A percentile compares a stretch with the other conserved stretches of the same genome.
Conservation (phyloP, 1,140 invertebrate genomes). For the Notospermus geniculatus region DNA sequence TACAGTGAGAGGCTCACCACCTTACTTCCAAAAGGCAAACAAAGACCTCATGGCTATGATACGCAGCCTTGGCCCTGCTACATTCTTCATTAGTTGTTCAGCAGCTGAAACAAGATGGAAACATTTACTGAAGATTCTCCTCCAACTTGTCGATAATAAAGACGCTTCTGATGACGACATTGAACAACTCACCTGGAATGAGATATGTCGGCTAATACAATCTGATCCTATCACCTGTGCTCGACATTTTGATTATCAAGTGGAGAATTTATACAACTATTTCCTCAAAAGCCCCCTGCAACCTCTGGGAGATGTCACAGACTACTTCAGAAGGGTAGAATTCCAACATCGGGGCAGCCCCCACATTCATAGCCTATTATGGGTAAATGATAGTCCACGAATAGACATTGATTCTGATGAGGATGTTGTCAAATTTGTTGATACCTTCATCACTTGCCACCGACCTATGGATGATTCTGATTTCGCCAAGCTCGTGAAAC, state of each 20-base stretch:
- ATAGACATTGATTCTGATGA: slow-evolving; percentile 9
- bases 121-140: no score
- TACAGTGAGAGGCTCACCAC: no score
- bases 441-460: slow-evolving; percentile 24
- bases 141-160: no score
- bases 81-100: no score
- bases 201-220: no score
- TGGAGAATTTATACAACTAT: slow-evolving; percentile 20
- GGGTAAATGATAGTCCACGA: slow-evolving; percentile 48
- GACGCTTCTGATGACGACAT: no score
- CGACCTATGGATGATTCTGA: slow-evolving; percentile 7
- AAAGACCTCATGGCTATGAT: no score
- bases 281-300: slow-evolving; percentile 12
- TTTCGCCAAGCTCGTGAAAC: slow-evolving; percentile 12
- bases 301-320: slow-evolving; percentile 25
- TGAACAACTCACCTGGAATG: no score
- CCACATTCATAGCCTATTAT: slow-evolving; percentile 55
- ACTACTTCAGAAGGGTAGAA: slow-evolving; percentile 47
- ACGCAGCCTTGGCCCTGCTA: no score
- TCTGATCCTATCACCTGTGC: no score
- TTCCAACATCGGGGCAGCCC: slow-evolving; percentile 56
- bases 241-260: slow-evolving; percentile 24
- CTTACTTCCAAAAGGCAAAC: no score
- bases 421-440: slow-evolving; percentile 20
- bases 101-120: no score